Evolutionary conservation across 2,888 invertebrate species (phyloP).

Genomic region (Tenthredo distinguenda): DNA sequence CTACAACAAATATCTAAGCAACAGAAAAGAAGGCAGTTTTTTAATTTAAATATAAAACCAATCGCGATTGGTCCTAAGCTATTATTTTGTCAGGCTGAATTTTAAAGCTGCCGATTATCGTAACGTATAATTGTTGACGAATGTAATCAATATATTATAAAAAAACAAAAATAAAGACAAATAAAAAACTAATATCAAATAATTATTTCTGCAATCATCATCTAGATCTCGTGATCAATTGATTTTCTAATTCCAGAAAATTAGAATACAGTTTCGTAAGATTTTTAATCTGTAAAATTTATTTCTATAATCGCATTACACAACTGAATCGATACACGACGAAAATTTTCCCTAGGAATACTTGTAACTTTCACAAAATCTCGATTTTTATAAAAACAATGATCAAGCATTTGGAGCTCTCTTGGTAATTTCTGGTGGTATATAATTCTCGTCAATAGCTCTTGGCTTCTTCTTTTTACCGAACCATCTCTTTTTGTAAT

Average conservation of each 20-base stretch:
- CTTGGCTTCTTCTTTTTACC: constrained; percentile 79
- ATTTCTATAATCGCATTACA: constrained; percentile 34
- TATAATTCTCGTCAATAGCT: constrained; percentile 82
- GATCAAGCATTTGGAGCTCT: neutral
- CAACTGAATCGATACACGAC: neutral
- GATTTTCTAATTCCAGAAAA: neutral
- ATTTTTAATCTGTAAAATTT: constrained; percentile 34
- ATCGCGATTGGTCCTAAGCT: neutral
- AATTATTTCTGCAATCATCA: neutral
- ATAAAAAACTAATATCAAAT: constrained; percentile 10
- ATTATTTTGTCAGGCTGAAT: constrained; percentile 15
- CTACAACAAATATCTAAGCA: constrained; percentile 21
- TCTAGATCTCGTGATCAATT: neutral
- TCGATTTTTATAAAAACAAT: neutral
- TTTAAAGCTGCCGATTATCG: constrained; percentile 20
- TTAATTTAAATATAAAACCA: neutral
- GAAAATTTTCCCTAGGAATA: neutral
- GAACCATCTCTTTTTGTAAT: constrained; percentile 70
- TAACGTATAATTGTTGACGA: constrained; percentile 44
- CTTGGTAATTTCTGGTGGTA: constrained; percentile 84
- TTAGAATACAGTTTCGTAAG: neutral
- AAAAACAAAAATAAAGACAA: neutral
- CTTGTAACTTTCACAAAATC: neutral
- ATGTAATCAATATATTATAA: constrained; percentile 42
- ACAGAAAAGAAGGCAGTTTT: neutral